phyloP scores from a whole-genome alignment of 1,140 invertebrate species.

The Drosophila prosaltans region DNA sequence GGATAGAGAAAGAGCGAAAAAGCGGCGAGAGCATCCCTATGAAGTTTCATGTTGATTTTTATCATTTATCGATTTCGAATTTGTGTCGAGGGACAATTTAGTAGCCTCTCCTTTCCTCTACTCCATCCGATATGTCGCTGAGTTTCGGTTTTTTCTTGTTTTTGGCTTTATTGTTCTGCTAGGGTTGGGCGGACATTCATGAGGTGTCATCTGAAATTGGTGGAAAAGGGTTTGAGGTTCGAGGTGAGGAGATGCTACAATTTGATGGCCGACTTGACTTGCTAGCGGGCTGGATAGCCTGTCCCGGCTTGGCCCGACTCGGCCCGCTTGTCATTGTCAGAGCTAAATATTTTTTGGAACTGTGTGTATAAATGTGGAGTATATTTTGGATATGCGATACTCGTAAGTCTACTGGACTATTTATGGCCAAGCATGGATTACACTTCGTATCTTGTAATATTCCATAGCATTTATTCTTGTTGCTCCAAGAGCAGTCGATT shows the following conservation, averaged over 20 bases:
- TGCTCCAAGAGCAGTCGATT: not conserved
- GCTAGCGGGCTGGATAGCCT: constrained; percentile 36
- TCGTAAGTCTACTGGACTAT: constrained; percentile 44
- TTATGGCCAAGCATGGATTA: constrained; percentile 43
- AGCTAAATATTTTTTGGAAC: constrained; percentile 58
- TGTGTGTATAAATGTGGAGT: constrained; percentile 45
- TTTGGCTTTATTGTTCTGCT: constrained; percentile 5
- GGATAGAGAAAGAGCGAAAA: constrained; percentile 12
- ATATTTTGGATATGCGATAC: constrained; percentile 57
- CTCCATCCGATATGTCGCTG: constrained; percentile 15
- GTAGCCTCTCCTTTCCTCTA: constrained; percentile 47
- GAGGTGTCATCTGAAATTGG: constrained; percentile 67
- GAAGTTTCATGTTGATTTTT: constrained; percentile 82
- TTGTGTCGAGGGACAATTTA: constrained; percentile 82
- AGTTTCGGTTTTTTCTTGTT: not conserved
- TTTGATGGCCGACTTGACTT: constrained; percentile 64
- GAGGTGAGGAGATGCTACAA: constrained; percentile 25
- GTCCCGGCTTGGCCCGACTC: not conserved
- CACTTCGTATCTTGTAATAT: constrained; percentile 43
- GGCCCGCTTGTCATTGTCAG: constrained; percentile 66
- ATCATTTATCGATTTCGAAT: constrained; percentile 83
- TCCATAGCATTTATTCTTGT: constrained; percentile 23
- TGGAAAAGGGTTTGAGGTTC: constrained; percentile 10
- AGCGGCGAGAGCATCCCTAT: constrained; percentile 52
- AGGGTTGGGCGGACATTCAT: constrained; percentile 56